Conservation (phyloP, 2,888 invertebrate genomes). For the Thymelicus acteon region DNA sequence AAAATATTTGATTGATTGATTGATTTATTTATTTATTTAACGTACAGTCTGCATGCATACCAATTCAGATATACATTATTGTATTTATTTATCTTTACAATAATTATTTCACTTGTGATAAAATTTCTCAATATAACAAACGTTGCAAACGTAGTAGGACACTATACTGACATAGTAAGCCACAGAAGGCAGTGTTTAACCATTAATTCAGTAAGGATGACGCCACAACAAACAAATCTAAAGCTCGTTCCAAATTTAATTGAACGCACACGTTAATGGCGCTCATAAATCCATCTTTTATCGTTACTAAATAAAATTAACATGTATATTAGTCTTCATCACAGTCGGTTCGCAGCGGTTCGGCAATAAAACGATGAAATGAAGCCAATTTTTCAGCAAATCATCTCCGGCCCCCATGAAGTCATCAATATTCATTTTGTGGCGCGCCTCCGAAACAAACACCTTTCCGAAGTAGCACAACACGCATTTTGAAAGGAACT, state of each 20-base stretch:
- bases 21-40: too few species aligned
- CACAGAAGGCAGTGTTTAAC: neutral
- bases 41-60: too few species aligned
- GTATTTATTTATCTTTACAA: too few species aligned
- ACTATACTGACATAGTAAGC: neutral
- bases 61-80: too few species aligned
- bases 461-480: conserved; percentile 73
- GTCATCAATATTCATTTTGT: conserved; percentile 84
- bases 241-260: conserved; percentile 26
- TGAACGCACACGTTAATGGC: conserved; percentile 45
- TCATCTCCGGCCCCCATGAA: conserved; percentile 81
- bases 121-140: too few species aligned
- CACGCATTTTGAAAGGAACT: conserved; percentile 74
- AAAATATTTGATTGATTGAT: too few species aligned
- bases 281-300: conserved; percentile 65
- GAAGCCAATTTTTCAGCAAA: conserved; percentile 83
- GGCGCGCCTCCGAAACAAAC: conserved; percentile 82
- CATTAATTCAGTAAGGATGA: neutral
- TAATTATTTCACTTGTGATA: too few species aligned
- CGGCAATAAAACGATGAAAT: conserved; percentile 83
- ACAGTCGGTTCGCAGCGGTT: conserved; percentile 65
- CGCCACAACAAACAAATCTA: conserved; percentile 6
- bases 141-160: too few species aligned
- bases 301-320: conserved; percentile 78
- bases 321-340: conserved; percentile 83